Evolutionary conservation across 1,140 invertebrate species (phyloP), one percentile per base, ranked within the genome.

Genomic region (Sesamia nonagrioides): DNA sequence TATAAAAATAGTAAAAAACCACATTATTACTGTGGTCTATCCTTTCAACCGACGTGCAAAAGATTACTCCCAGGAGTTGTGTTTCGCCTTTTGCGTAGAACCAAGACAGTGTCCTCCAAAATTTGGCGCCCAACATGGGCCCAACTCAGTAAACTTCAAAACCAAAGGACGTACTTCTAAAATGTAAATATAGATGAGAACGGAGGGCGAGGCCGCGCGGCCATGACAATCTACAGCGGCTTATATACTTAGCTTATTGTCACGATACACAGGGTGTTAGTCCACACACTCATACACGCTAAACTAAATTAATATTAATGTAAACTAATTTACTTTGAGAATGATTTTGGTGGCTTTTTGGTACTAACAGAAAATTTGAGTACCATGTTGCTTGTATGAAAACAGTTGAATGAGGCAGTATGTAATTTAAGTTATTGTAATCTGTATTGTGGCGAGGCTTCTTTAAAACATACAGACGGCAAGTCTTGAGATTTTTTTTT

Each of bases 221-320:
- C 80, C 45, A 79, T 85, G 71, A 87, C 84, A 78, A 75, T 81
- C 85, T 92, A 93, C 88, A 78, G 89, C 85, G 81, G 87, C 86
- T 88, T 89, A 82, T 83, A 88, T 85, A 87, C 81, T 88, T 90
- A 92, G 87, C 89, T 93, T 94, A 93, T 93, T 94, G 91, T 93
- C 91, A 89, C 84, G 78, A 78, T 89, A 92, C 86, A 86, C 86
- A 77, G 81, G 84, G 86, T 93, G 92, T 94, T 94, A 93, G 92
- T 93, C 84, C 76, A 91, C 91, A 92, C 91, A 86, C 86, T 94
- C 75, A 77, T 77, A 78, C 83, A 74, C 80, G 83, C 87, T 90
- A 91, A 87, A 86, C 78, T 80, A 78, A 76, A 72, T 79, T 79
- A 72, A 58, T 69, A 58, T 75, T 58, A 75, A 78, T 72, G 68